Conservation (phyloP, 2,888 invertebrate species). For the Apamea crenata region DNA sequence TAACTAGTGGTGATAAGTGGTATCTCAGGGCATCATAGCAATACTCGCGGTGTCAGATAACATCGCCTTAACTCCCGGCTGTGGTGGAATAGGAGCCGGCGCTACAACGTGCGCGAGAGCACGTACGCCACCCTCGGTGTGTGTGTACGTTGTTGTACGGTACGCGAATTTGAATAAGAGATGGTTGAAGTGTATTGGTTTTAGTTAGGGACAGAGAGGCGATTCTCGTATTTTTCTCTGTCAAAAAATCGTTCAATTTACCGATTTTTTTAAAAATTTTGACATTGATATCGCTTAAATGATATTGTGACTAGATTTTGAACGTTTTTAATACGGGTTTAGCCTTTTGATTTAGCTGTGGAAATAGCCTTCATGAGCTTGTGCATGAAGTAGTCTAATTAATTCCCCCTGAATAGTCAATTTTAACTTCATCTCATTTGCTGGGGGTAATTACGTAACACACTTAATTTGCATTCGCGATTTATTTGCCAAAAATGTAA, state of each 20-base stretch:
- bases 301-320: background rate
- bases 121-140: slow-evolving; percentile 83
- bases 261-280: background rate
- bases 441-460: background rate
- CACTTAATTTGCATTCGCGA: too few species aligned
- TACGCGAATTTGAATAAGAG: slow-evolving; percentile 42
- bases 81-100: slow-evolving; percentile 74
- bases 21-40: slow-evolving; percentile 54
- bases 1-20: slow-evolving; percentile 26
- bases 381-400: background rate
- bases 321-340: too few species aligned
- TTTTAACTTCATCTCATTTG: too few species aligned
- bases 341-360: background rate
- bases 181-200: background rate
- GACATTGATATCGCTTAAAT: background rate
- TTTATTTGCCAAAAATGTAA: too few species aligned
- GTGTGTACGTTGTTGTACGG: slow-evolving; percentile 72
- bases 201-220: background rate
- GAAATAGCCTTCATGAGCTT: background rate
- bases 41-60: slow-evolving; percentile 70
- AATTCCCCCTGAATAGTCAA: too few species aligned
- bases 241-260: too few species aligned
- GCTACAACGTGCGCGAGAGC: slow-evolving; percentile 82
- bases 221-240: background rate
- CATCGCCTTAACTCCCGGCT: slow-evolving; percentile 74